Evolutionary conservation across 1,140 invertebrate genomes (phyloP).

Genomic region (Adelges cooleyi): DNA sequence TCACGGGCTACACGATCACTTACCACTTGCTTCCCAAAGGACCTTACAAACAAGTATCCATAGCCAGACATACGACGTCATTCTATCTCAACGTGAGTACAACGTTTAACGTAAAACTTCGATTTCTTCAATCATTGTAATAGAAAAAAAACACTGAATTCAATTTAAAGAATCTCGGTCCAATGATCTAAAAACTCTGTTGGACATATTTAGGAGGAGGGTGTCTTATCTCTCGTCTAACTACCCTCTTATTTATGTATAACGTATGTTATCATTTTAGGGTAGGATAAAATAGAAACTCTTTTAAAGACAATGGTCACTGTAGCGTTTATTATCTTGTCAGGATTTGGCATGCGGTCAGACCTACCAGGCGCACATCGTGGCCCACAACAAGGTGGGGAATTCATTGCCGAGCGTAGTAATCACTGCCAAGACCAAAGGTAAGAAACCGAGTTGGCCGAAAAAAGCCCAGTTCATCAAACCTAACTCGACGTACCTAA

Average conservation of each 20-base stretch:
- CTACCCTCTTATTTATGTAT: too few relatives aligned
- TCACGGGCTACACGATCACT: constrained; percentile 54
- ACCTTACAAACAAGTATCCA: constrained; percentile 47
- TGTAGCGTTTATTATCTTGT: too few relatives aligned
- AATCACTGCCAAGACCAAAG: constrained; percentile 57
- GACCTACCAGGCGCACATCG: constrained; percentile 59
- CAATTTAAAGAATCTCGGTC: too few relatives aligned
- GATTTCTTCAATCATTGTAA: too few relatives aligned
- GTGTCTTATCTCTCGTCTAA: too few relatives aligned
- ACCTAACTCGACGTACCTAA: constrained; percentile 58
- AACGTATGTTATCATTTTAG: too few relatives aligned
- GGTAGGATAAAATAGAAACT: too few relatives aligned
- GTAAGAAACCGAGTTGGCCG: constrained; percentile 56
- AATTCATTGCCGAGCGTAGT: constrained; percentile 55
- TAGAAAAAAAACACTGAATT: too few relatives aligned
- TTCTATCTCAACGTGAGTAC: constrained; percentile 51
- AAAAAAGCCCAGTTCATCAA: constrained; percentile 49
- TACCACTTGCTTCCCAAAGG: constrained; percentile 49
- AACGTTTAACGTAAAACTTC: too few relatives aligned
- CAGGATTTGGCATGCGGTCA: constrained; percentile 57
- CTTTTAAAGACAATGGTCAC: too few relatives aligned
- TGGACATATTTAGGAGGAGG: too few relatives aligned
- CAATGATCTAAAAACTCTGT: too few relatives aligned
- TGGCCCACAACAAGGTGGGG: constrained; percentile 60
- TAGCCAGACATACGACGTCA: constrained; percentile 51